phyloP scores from a whole-genome alignment of 2,797 vertebrate genomes.

The Leptatherina wallacei region DNA sequence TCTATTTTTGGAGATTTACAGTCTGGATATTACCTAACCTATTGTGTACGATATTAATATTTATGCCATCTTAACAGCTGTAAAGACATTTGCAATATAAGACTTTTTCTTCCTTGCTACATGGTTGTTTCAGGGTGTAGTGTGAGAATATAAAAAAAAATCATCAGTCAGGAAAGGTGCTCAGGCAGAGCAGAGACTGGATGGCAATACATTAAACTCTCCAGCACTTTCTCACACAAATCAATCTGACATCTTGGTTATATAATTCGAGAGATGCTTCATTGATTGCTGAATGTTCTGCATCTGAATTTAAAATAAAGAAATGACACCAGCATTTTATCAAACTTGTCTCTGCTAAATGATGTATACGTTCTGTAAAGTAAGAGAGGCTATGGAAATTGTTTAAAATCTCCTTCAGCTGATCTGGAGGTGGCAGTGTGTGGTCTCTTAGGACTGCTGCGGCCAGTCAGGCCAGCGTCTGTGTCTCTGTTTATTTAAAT shows the following conservation, averaged over 20 bases:
- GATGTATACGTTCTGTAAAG: conserved; percentile 31
- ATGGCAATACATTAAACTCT: conserved; percentile 32
- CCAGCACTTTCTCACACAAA: conserved; percentile 37
- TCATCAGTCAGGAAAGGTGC: not conserved
- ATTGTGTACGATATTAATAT: conserved; percentile 42
- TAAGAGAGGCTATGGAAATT: conserved; percentile 2
- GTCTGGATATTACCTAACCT: conserved; percentile 51
- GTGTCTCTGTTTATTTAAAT: conserved; percentile 80
- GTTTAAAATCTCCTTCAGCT: conserved; percentile 17
- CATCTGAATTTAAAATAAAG: conserved; percentile 60
- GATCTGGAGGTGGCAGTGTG: conserved; percentile 62
- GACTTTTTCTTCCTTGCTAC: conserved; percentile 17
- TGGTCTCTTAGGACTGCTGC: conserved; percentile 39
- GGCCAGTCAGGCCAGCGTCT: conserved; percentile 52
- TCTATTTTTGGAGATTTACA: conserved; percentile 64
- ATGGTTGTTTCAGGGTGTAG: conserved; percentile 4
- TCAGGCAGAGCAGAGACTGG: conserved; percentile 15
- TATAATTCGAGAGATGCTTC: conserved; percentile 23
- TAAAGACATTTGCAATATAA: conserved; percentile 45
- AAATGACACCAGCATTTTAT: conserved; percentile 36
- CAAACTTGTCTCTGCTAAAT: conserved; percentile 22
- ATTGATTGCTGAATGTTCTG: conserved; percentile 44
- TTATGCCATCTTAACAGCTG: conserved; percentile 29
- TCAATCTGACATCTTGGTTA: conserved; percentile 31
- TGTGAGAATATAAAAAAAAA: not conserved